Conservation (phyloP, 2,113 vertebrate genomes). For the Anguilla japonica region DNA sequence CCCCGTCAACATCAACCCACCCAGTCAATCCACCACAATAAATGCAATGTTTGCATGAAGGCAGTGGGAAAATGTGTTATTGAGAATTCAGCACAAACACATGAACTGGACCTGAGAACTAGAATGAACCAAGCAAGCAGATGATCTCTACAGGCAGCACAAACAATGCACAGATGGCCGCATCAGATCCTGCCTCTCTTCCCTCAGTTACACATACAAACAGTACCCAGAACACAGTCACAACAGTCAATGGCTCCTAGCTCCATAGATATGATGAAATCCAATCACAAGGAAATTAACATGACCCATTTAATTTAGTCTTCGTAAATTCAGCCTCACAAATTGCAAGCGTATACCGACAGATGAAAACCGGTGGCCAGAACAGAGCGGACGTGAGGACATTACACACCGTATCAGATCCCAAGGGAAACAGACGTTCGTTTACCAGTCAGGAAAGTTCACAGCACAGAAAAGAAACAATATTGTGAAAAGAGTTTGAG, state of each 20-base stretch:
- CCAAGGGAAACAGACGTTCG: neutral
- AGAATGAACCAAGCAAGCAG: neutral
- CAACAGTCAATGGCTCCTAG: neutral
- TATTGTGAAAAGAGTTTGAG: neutral
- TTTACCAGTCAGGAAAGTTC: neutral
- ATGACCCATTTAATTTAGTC: neutral
- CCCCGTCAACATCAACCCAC: neutral
- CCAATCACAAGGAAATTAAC: neutral
- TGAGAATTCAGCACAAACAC: neutral
- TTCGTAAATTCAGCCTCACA: neutral
- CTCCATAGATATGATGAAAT: neutral
- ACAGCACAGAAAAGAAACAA: neutral
- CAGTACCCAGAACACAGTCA: neutral
- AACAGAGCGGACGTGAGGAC: too few species aligned
- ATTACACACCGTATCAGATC: neutral
- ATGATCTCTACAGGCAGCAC: conserved; percentile 23
- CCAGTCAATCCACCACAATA: neutral
- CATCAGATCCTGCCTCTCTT: neutral
- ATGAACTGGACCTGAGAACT: neutral
- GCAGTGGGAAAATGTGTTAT: neutral
- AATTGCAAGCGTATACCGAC: neutral
- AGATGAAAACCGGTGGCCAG: neutral
- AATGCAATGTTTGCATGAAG: neutral
- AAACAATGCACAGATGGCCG: neutral
- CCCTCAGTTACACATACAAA: neutral